Base-by-base conservation (phyloP, 2,113 vertebrate genomes). In the Pogonocichla stellata region DNA sequence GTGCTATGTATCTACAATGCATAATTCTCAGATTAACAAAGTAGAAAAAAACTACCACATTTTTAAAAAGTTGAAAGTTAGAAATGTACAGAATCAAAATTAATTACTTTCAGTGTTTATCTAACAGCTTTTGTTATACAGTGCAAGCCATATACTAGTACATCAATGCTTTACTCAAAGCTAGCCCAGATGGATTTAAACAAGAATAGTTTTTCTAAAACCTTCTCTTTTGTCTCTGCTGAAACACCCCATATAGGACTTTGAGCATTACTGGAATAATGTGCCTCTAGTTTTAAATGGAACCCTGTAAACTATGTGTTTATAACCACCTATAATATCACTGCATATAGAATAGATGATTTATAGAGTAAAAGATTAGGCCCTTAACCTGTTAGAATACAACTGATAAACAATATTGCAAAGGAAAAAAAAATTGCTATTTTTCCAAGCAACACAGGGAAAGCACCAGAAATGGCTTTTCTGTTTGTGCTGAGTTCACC, bases 201-300 rank as follows among this genome's bases (percentile, higher is more conserved):
- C 48, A 71, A 95, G 58, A 96, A 97, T 92, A 78, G 95, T 67
- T 93, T 90, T 96, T 95, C 95, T 94, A 92, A 95, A 96, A 88
- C 89, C 80, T 89, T 94, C 90, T 94, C 78, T 88, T 94, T 96
- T 94, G 94, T 94, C 45, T 83, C 78, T 94, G 92, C 86, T 91
- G 92, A 93, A 97, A 93, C 45, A 67, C 56, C 48, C n/a, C 45
- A 43, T 86, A 92, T 73, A 81, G 89, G 82, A 56, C 73, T 65
- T 72, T 47, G 70, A 93, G 56, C 4, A 5, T 17, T 53, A 38
- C 80, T 86, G 72, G 75, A 92, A 90, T 80, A 82, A 56, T 17
- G 47, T 22, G 34, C 20, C 36, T 43, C 51, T 69, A 51, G 58
- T 56, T 65, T 86, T 91, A 90, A 91, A 88, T 5, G 5, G 34